phyloP scores from a whole-genome alignment of 2,888 invertebrate species.

The Dimorphilus gyrociliatus region DNA sequence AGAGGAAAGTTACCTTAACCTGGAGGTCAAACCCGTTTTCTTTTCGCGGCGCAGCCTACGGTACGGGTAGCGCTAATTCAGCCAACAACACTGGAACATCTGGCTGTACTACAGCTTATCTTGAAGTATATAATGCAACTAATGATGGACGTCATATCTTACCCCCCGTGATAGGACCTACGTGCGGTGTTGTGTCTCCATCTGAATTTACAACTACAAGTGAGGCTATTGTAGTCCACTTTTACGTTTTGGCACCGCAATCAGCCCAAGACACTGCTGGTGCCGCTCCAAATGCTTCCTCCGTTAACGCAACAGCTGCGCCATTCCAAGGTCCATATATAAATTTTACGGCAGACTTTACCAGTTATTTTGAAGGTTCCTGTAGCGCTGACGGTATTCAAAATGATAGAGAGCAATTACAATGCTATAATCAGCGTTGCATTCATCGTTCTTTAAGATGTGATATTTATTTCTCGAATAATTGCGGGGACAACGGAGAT shows the following conservation, averaged over 20 bases:
- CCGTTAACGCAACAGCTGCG: background rate
- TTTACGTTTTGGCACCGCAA: conserved; percentile 5
- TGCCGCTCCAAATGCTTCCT: background rate
- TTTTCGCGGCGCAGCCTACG: conserved; percentile 1
- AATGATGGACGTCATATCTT: conserved; percentile 3
- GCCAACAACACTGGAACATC: conserved; percentile 1
- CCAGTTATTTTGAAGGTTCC: conserved; percentile 8
- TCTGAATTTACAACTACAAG: conserved; percentile 1
- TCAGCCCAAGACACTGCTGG: too few relatives aligned
- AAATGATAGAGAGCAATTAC: conserved; percentile 6
- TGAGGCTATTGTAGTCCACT: conserved; percentile 5
- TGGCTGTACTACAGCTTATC: conserved; percentile 6
- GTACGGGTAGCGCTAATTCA: background rate
- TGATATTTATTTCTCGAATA: conserved; percentile 15
- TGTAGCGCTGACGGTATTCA: conserved; percentile 4
- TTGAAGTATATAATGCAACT: conserved; percentile 8
- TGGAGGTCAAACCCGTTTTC: conserved; percentile 3
- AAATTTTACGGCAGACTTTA: conserved; percentile 9
- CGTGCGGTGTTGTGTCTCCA: conserved; percentile 5
- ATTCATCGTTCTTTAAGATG: conserved; percentile 13
- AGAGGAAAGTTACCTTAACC: conserved; percentile 2
- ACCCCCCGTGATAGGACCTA: conserved; percentile 2
- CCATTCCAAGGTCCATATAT: too few relatives aligned
- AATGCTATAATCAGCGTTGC: conserved; percentile 11
- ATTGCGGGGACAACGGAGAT: conserved; percentile 17